A percentile compares a stretch with the other conserved stretches of the same genome.
Conservation (phyloP, 1,140 invertebrate species). For the Neodiprion pinetum region DNA sequence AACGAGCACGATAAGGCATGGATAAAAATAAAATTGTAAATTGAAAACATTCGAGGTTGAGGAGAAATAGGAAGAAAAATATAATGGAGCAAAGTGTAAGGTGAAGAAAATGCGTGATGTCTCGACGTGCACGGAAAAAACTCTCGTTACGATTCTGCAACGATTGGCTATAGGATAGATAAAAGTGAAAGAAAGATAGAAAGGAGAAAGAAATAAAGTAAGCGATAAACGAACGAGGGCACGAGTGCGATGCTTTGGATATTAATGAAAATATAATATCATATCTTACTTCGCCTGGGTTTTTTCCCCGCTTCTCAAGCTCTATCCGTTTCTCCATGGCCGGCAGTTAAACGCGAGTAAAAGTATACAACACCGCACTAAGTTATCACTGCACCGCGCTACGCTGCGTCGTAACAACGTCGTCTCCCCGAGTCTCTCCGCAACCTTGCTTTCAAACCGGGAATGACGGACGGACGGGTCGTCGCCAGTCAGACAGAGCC, state of each 20-base stretch:
- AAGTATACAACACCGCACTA: conserved; percentile 29
- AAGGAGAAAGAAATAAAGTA: neutral
- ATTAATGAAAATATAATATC: neutral
- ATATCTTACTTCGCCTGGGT: conserved; percentile 79
- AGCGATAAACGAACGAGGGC: neutral
- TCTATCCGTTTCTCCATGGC: conserved; percentile 92
- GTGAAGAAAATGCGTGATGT: too few relatives aligned
- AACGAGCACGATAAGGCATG: too few relatives aligned
- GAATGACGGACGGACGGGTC: conserved; percentile 55
- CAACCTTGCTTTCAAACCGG: conserved; percentile 58
- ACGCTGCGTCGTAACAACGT: conserved; percentile 57
- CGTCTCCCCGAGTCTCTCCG: conserved; percentile 22
- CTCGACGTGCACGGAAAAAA: too few relatives aligned
- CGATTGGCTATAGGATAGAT: too few relatives aligned
- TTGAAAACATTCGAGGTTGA: too few relatives aligned
- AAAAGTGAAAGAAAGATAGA: too few relatives aligned
- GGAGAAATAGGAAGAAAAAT: too few relatives aligned
- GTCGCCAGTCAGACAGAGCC: conserved; percentile 44
- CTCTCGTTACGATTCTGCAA: too few relatives aligned
- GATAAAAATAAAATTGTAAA: too few relatives aligned
- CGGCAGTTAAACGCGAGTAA: conserved; percentile 34
- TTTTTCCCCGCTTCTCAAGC: conserved; percentile 85
- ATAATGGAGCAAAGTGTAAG: too few relatives aligned
- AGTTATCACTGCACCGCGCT: conserved; percentile 36
- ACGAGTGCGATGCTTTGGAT: neutral